Evolutionary conservation across 2,797 vertebrate genomes (phyloP), one percentile per base, ranked within the genome.

Genomic region (Xiphorhynchus erythropygius): DNA sequence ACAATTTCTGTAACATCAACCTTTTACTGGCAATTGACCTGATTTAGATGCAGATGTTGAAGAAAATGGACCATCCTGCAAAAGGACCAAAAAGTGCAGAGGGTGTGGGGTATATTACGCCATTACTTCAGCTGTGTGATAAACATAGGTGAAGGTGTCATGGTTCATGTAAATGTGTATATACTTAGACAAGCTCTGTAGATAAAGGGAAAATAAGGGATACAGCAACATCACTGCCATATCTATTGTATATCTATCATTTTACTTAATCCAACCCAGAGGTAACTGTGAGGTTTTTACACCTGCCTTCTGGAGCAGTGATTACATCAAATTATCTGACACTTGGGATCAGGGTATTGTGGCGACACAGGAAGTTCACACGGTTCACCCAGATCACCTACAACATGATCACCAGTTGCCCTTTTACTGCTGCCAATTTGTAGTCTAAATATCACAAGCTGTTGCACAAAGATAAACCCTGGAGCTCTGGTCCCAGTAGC

Each of bases 391-490:
- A 0, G 47, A 53, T 89, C 78, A 81, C 60, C 76, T 92, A n/a
- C 37, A 63, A 9, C 3, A 19, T 49, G 71, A 32, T 64, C 49
- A 53, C 59, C 59, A 2, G 2, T 19, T 91, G 69, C 63, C 74
- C 83, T 94, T 93, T 63, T 16, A 19, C 59, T 73, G 85, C 74
- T 86, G 89, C 70, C 53, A 79, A 3, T 76, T 88, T 90, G 41
- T 73, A 25, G 56, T 63, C 69, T 86, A 84, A 93, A 60, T 88
- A 82, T 74, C 77, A 84, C 70, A 84, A 55, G 64, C 74, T 93
- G 74, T 52, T 50, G 63, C 77, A 39, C 77, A 47, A 93, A 92
- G 83, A 90, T 82, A 90, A 95, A 91, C 77, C 47, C 50, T 7
- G 18, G 35, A 76, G 69, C 55, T 49, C 44, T 1, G 3, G 22